These are phyloP conservation scores for Alauda arvensis DNA, from an alignment of 2,797 vertebrate species.

Conservation along the genomic window DNA sequence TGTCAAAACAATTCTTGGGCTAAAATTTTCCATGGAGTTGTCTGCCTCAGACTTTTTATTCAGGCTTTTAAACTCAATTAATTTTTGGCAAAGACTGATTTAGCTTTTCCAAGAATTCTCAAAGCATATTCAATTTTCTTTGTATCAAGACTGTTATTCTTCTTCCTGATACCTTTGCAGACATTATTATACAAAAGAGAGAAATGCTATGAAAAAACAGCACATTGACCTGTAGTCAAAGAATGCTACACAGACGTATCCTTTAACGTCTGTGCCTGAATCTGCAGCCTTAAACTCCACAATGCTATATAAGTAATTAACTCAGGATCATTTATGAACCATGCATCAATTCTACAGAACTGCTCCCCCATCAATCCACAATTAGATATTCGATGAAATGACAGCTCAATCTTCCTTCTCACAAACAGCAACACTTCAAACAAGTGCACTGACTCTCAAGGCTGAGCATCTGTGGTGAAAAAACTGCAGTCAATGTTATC, in stretches of 20 bases:
- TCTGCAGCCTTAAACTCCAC: neutral
- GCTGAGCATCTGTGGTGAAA: neutral
- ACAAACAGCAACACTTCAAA: neutral
- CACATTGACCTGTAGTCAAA: neutral
- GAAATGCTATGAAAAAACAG: neutral
- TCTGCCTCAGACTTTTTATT: neutral
- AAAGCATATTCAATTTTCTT: neutral
- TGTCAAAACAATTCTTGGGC: neutral
- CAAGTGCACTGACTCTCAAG: neutral
- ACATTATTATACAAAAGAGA: neutral
- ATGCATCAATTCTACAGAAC: neutral
- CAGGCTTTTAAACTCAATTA: neutral
- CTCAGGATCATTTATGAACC: neutral
- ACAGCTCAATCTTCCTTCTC: constrained; percentile 1
- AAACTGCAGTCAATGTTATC: neutral
- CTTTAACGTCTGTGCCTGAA: neutral
- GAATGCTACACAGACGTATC: neutral
- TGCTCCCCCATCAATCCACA: neutral
- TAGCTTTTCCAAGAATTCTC: neutral
- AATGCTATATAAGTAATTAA: neutral
- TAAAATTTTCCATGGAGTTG: neutral
- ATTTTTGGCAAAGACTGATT: neutral
- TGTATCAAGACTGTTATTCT: neutral
- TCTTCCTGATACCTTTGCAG: neutral
- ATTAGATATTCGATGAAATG: neutral